These are phyloP conservation scores for Scophthalmus maximus DNA, from an alignment of 2,113 vertebrate genomes.

Conservation along the genomic window DNA sequence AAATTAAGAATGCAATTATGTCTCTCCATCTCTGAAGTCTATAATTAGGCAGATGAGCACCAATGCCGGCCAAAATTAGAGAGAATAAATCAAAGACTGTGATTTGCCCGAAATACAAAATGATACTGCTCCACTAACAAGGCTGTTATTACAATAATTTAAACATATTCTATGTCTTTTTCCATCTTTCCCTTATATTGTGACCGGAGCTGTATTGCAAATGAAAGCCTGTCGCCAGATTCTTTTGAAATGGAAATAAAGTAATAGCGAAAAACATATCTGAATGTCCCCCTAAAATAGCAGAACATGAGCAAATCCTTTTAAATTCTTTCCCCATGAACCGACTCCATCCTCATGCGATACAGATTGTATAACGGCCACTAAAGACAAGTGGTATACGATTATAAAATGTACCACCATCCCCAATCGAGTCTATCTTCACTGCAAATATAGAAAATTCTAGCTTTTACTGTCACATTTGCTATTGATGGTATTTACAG, in stretches of 20 bases:
- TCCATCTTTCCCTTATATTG: background rate
- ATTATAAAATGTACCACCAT: background rate
- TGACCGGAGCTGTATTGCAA: background rate
- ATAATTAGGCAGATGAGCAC: constrained; percentile 4
- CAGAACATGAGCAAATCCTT: constrained; percentile 30
- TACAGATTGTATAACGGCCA: background rate
- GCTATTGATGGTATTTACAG: constrained; percentile 42
- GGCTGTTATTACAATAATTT: background rate
- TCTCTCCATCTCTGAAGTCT: background rate
- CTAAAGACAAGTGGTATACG: constrained; percentile 14
- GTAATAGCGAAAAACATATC: constrained; percentile 24
- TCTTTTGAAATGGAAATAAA: background rate
- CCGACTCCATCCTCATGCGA: constrained; percentile 25
- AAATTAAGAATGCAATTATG: constrained; percentile 44
- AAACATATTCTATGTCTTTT: background rate
- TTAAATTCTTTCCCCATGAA: background rate
- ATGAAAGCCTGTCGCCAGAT: background rate
- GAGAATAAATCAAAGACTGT: background rate
- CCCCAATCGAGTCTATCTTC: background rate
- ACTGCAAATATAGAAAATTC: constrained; percentile 33
- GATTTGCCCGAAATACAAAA: background rate
- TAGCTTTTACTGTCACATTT: constrained; percentile 33
- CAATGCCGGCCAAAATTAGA: constrained; percentile 1
- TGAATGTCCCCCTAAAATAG: constrained; percentile 26
- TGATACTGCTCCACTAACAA: background rate